Evolutionary conservation across 1,140 invertebrate species (phyloP).

Genomic region (Oreohelix idahoensis): DNA sequence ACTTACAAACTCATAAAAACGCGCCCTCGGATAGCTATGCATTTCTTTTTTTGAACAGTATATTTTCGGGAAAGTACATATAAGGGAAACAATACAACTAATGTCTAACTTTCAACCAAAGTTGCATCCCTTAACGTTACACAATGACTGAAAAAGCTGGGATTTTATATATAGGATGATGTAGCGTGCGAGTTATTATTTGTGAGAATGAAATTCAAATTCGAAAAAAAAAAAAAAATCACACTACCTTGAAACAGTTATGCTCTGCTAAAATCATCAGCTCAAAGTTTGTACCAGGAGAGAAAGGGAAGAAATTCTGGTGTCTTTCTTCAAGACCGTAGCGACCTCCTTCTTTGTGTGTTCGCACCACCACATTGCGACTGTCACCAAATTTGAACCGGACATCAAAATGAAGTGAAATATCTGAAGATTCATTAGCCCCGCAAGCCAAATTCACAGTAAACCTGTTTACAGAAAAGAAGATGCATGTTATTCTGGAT

Average conservation of each 20-base stretch:
- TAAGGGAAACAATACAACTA: too few species aligned
- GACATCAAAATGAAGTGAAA: conserved; percentile 59
- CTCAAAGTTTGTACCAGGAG: conserved; percentile 80
- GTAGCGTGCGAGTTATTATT: too few species aligned
- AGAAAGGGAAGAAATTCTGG: conserved; percentile 78
- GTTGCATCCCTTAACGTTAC: too few species aligned
- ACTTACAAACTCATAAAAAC: too few species aligned
- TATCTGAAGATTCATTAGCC: conserved; percentile 42
- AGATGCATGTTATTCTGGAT: background rate
- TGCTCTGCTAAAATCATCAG: conserved; percentile 74
- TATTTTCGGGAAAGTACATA: too few species aligned
- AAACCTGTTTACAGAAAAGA: conserved; percentile 45
- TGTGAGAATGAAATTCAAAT: too few species aligned
- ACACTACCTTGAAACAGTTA: conserved; percentile 35
- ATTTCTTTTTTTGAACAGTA: too few species aligned
- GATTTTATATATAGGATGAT: too few species aligned
- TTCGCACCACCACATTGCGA: conserved; percentile 78
- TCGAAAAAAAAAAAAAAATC: too few species aligned
- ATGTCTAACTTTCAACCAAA: too few species aligned
- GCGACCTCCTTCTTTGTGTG: conserved; percentile 79
- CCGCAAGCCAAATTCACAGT: conserved; percentile 56
- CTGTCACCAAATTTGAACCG: conserved; percentile 46
- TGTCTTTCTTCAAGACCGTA: conserved; percentile 85
- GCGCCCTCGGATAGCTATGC: too few species aligned
- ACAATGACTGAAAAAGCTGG: too few species aligned